These are phyloP conservation scores for Odobenus rosmarus DNA, from an alignment of 2,113 vertebrate genomes.

Conservation along the genomic window DNA sequence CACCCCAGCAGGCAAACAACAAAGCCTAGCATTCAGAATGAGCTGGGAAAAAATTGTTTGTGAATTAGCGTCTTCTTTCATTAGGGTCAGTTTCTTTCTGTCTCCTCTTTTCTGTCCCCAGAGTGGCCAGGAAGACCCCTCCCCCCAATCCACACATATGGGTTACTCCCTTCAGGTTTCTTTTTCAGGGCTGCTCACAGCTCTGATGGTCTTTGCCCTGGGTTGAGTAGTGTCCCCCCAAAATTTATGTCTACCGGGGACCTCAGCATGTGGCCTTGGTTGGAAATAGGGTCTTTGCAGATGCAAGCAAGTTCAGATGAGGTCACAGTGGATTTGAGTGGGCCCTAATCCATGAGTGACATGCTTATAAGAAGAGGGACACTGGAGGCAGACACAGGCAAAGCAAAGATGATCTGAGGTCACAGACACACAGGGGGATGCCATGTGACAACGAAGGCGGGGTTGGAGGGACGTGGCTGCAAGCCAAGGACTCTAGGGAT, in stretches of 20 bases:
- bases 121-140: too few species aligned
- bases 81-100: not conserved
- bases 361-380: not conserved
- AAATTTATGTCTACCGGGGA: not conserved
- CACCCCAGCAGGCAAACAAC: not conserved
- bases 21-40: not conserved
- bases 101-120: not conserved
- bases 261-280: not conserved
- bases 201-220: not conserved
- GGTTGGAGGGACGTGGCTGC: fast-evolving
- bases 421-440: fast-evolving
- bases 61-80: not conserved
- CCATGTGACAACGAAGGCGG: not conserved
- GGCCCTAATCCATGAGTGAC: not conserved
- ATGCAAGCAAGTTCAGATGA: not conserved
- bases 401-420: not conserved
- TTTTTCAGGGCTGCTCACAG: not conserved
- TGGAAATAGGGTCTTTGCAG: not conserved
- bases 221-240: not conserved
- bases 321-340: not conserved
- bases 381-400: not conserved
- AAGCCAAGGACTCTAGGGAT: not conserved
- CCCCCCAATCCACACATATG: fast-evolving
- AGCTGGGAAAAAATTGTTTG: not conserved
- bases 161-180: not conserved